Percentiles rank a stretch among this genome's conserved stretches.
phyloP scores from a whole-genome alignment of 2,888 invertebrate genomes.

The Herminia tarsipennalis region DNA sequence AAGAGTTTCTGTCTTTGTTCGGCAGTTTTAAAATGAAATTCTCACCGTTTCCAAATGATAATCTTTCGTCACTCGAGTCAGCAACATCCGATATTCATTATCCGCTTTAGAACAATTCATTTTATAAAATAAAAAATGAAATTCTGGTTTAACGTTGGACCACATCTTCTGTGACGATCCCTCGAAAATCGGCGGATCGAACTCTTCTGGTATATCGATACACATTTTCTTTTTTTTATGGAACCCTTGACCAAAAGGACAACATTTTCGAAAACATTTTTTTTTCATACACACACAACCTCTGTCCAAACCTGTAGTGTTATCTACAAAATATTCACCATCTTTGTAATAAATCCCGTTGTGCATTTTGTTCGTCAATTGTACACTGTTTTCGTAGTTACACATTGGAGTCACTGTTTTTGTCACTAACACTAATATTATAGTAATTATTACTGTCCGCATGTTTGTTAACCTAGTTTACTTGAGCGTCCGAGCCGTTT shows the following conservation, averaged over 20 bases:
- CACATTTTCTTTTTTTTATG: neutral
- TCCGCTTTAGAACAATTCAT: neutral
- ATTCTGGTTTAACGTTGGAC: neutral
- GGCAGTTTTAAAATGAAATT: neutral
- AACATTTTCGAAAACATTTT: slow-evolving; percentile 64
- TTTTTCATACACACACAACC: slow-evolving; percentile 61
- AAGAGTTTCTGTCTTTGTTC: too few relatives aligned
- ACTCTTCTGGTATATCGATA: neutral
- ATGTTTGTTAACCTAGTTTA: neutral
- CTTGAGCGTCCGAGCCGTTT: neutral
- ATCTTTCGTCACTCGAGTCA: neutral
- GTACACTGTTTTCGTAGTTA: slow-evolving; percentile 20
- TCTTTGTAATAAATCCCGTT: slow-evolving; percentile 47
- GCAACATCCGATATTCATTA: neutral
- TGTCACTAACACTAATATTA: neutral
- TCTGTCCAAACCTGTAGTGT: slow-evolving; percentile 38
- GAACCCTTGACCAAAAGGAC: slow-evolving; percentile 57
- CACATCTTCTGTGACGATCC: neutral
- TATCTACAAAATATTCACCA: slow-evolving; percentile 54
- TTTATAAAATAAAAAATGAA: slow-evolving; percentile 1
- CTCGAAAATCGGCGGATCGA: slow-evolving; percentile 2
- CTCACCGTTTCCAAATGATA: slow-evolving; percentile 7
- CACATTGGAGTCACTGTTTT: slow-evolving; percentile 22
- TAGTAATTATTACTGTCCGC: neutral
- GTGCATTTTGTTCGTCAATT: slow-evolving; percentile 23